phyloP scores from a whole-genome alignment of 2,797 vertebrate genomes.

The Typhlichthys eigenmanni region DNA sequence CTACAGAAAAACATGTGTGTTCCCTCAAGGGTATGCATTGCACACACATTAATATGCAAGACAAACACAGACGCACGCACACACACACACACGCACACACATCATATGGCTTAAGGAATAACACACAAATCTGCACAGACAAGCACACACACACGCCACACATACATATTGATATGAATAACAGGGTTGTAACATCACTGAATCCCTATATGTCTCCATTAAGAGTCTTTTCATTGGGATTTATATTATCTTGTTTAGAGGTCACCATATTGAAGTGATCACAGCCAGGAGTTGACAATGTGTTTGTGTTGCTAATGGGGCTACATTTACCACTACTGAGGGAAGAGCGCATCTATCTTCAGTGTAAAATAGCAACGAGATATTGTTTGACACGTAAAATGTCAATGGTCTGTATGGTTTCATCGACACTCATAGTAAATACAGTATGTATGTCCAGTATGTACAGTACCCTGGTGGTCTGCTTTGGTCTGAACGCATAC shows the following conservation, averaged over 20 bases:
- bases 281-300: constrained; percentile 19
- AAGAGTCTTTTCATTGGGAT: neutral
- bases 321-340: constrained; percentile 19
- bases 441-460: no score
- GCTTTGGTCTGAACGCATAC: neutral
- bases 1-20: no score
- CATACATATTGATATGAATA: constrained; percentile 9
- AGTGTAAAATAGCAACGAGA: neutral
- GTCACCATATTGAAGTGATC: constrained; percentile 54
- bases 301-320: constrained; percentile 24
- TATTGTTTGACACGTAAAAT: neutral
- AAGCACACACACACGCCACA: neutral
- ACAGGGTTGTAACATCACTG: constrained; percentile 19
- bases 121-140: no score
- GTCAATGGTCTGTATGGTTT: neutral
- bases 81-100: constrained; percentile 1
- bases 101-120: no score
- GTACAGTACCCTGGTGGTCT: no score
- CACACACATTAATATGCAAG: no score
- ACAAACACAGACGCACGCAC: neutral
- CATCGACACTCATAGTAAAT: constrained; percentile 19
- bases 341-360: constrained; percentile 2
- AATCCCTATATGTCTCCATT: constrained; percentile 38
- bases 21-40: no score
- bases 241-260: constrained; percentile 7